Percentiles rank a stretch among this genome's conserved stretches.
Evolutionary conservation across 2,113 vertebrate species (phyloP).

Genomic region (Rhea americana): DNA sequence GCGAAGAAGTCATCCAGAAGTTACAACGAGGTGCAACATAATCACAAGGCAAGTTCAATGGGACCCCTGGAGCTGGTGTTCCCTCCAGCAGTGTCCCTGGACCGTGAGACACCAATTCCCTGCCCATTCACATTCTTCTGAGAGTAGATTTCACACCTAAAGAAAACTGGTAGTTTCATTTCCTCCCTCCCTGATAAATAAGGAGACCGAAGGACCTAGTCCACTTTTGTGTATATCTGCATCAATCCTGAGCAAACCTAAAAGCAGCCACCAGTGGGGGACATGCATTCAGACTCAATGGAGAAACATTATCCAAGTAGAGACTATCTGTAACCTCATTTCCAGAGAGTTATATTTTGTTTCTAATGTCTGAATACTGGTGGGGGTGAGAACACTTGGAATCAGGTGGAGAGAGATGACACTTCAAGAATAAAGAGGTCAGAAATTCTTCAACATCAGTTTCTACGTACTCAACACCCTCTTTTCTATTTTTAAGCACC

Average conservation of each 20-base stretch:
- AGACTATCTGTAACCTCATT: not conserved
- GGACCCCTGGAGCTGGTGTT: not conserved
- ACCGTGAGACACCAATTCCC: not conserved
- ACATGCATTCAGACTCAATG: not conserved
- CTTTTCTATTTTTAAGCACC: conserved; percentile 48
- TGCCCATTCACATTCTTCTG: not conserved
- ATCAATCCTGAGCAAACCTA: not conserved
- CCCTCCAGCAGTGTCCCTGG: not conserved
- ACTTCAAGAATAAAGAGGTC: conserved; percentile 22
- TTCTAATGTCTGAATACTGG: not conserved
- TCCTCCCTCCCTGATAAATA: not conserved
- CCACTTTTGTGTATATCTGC: not conserved
- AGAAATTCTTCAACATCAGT: conserved; percentile 45
- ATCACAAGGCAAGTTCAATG: not conserved
- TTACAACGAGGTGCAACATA: not conserved
- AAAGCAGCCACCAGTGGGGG: not conserved
- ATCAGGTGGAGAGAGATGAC: not conserved
- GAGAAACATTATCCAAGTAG: not conserved
- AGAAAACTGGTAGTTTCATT: not conserved
- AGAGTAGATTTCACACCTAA: not conserved
- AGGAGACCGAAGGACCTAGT: not conserved
- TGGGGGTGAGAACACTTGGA: not conserved
- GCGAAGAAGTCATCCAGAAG: not conserved
- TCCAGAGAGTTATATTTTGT: not conserved
- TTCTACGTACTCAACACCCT: conserved; percentile 19